Evolutionary conservation across 2,113 vertebrate species (phyloP).

Genomic region (Plecturocebus donacophilus): DNA sequence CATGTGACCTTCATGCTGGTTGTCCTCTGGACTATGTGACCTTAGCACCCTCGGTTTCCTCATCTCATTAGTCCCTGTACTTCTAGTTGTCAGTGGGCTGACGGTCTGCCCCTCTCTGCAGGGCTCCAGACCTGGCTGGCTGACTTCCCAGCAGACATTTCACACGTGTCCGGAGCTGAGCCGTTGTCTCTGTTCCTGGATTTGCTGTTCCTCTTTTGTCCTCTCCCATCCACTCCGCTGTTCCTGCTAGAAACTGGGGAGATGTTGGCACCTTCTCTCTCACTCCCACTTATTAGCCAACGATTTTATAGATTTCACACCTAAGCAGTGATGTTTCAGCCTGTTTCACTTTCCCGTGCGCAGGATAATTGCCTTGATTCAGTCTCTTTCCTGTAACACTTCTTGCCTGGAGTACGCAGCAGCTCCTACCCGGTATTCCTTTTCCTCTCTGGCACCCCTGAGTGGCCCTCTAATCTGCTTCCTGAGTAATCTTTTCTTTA

Average conservation of each 20-base stretch:
- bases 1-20: background rate
- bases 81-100: background rate
- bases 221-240: background rate
- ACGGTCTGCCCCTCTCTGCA: no score
- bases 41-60: background rate
- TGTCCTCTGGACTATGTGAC: background rate
- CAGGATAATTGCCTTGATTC: background rate
- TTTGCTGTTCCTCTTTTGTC: background rate
- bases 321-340: background rate
- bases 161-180: background rate
- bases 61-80: no score
- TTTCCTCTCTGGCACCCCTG: fast-evolving
- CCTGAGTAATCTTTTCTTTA: background rate
- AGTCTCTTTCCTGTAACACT: background rate
- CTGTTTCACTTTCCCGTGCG: background rate
- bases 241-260: background rate
- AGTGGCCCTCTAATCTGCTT: background rate
- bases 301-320: background rate
- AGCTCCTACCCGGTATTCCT: background rate
- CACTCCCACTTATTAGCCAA: background rate
- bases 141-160: background rate
- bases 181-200: fast-evolving
- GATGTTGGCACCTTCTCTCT: background rate
- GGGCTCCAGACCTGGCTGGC: no score
- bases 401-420: background rate